phyloP scores from a whole-genome alignment of 2,888 invertebrate genomes.

The Hypselothyrea guttata region DNA sequence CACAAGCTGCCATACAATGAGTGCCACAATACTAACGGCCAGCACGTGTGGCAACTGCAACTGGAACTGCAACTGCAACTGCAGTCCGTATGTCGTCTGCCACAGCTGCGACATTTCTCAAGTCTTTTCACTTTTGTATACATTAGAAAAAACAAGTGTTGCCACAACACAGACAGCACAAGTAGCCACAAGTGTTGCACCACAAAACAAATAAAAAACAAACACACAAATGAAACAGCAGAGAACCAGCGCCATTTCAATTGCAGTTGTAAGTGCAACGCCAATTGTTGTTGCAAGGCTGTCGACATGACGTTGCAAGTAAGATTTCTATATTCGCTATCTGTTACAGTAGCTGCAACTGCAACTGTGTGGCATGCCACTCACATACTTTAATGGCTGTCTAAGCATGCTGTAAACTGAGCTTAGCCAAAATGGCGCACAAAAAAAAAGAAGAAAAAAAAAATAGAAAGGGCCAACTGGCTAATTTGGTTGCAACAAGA shows the following conservation, averaged over 20 bases:
- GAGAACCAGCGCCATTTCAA: neutral
- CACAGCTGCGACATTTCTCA: conserved; percentile 26
- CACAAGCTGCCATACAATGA: conserved; percentile 11
- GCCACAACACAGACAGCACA: conserved; percentile 14
- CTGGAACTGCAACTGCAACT: conserved; percentile 44
- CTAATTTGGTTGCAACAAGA: conserved; percentile 64
- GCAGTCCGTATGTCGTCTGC: conserved; percentile 25
- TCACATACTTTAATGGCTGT: conserved; percentile 60
- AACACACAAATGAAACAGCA: neutral
- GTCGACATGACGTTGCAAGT: no score
- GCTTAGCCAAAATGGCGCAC: conserved; percentile 21
- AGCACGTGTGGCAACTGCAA: conserved; percentile 3
- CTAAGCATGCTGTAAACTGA: conserved; percentile 61
- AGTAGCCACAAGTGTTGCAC: conserved; percentile 28
- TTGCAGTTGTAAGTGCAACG: conserved; percentile 26
- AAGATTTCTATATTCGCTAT: neutral
- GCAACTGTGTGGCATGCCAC: conserved; percentile 61
- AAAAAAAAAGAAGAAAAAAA: no score
- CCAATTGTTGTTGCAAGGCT: conserved; percentile 6
- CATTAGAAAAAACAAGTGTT: conserved; percentile 5
- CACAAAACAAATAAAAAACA: conserved; percentile 7
- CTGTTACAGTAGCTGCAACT: conserved; percentile 4
- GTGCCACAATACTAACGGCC: conserved; percentile 4
- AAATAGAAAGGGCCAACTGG: conserved; percentile 22
- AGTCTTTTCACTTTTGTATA: conserved; percentile 28